Evolutionary conservation across 2,888 invertebrate genomes (phyloP), one percentile per base, ranked within the genome.

Genomic region (Tetrapedia diversipes): DNA sequence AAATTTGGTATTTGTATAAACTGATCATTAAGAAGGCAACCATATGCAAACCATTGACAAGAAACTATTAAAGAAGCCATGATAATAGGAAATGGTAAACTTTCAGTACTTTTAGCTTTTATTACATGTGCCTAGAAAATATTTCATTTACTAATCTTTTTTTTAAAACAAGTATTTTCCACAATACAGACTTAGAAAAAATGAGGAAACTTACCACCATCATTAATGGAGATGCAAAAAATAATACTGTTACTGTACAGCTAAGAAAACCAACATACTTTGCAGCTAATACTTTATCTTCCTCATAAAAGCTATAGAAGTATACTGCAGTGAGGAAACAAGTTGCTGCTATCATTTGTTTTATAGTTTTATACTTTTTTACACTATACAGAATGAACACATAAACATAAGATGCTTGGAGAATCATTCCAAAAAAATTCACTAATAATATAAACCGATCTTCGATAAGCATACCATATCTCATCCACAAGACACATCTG

Each of bases 31-130:
- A 96, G 93, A 56, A 98, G 92, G 61, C 94, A 90, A 37, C 98
- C 98, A 92, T 98, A 98, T 1, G 95, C 90, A 80, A 95, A 94
- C 98, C 98, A 98, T 85, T 97, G 95, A 29, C 94, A 92, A 10
- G 96, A 96, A 7, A 97, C 96, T 63, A 97, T 92, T 90, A 98
- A 96, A 43, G 96, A 96, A 89, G 96, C 95, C 49, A 96, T 92
- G 90, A 98, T 98, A 88, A 98, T 93, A 4, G 97, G 96, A 90
- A 97, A 96, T 34, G 98, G 98, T 86, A 98, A 93, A 90, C 95
- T 96, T 87, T 97, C 97, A 0, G 97, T 95, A 90, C 94, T 97
- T 91, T 95, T 96, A 7, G 95, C 94, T 90, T 93, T 94, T 65
- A 98, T 93, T 4, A 98, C 98, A 92, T 97, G 95, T 41, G 92